These are phyloP conservation scores for Xestia sexstrigata DNA, from an alignment of 2,888 invertebrate species.

Conservation along the genomic window DNA sequence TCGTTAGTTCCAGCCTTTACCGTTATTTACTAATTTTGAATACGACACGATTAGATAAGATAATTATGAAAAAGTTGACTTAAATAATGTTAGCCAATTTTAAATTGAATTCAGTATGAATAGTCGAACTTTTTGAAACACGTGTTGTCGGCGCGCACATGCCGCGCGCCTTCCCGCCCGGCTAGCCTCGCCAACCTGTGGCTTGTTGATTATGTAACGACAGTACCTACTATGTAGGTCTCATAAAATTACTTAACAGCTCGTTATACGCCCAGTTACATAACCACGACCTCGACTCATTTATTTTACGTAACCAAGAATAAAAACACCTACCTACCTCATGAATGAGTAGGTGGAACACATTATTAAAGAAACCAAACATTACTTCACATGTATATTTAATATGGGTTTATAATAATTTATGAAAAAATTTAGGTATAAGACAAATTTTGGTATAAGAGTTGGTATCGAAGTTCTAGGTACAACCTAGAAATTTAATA, in stretches of 20 bases:
- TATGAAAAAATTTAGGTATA: slow-evolving; percentile 75
- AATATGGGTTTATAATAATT: slow-evolving; percentile 72
- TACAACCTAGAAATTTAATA: slow-evolving; percentile 78
- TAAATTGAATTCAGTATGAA: not conserved
- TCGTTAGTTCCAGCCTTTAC: not conserved
- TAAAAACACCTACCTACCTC: slow-evolving; percentile 36
- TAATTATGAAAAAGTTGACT: not conserved
- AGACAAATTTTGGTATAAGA: slow-evolving; percentile 84
- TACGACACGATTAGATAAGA: not conserved
- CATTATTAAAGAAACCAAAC: slow-evolving; percentile 53
- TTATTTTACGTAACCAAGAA: slow-evolving; percentile 64
- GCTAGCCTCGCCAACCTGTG: slow-evolving; percentile 60
- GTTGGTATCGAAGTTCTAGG: slow-evolving; percentile 84
- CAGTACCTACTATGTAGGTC: slow-evolving; percentile 61
- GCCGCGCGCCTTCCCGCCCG: slow-evolving; percentile 51
- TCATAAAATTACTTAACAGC: slow-evolving; percentile 68
- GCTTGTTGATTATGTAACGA: slow-evolving; percentile 64
- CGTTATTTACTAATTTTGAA: slow-evolving; percentile 24
- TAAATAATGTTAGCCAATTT: slow-evolving; percentile 2
- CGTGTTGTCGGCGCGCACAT: slow-evolving; percentile 53
- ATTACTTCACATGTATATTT: slow-evolving; percentile 71
- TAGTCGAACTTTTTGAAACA: slow-evolving; percentile 42
- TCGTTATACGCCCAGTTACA: slow-evolving; percentile 64
- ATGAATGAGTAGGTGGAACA: slow-evolving; percentile 25
- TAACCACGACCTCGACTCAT: slow-evolving; percentile 63